Base-by-base conservation (phyloP, 2,113 vertebrate species). In the Acanthisitta chloris region DNA sequence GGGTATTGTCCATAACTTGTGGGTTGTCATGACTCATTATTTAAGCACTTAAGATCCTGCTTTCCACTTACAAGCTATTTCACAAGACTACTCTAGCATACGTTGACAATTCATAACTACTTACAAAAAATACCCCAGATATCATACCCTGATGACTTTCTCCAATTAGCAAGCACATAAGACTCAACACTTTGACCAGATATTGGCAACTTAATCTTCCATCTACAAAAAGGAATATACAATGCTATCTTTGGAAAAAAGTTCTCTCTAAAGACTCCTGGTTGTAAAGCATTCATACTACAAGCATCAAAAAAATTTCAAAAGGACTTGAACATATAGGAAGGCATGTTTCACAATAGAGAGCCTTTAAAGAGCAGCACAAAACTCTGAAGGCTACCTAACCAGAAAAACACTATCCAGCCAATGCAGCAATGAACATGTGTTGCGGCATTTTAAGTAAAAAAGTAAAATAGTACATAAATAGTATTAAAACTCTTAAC, bases 51-150 rank as follows among this genome's bases (percentile, higher is more conserved):
- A 36, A 54, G 14, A 65, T 17, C 9, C 62, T 42, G 40, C 24
- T 79, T 74, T 76, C 17, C 40, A 59, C 14, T 59, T 33, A 65
- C 1, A 12, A 55, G 6, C 21, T 71, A 42, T 33, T 92, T 76
- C 24, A 57, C 14, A 84, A 61, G 19, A 23, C 29, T 49, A 21
- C 6, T 40, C 23, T 25, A 58, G 1, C 0, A 2, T 9, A 55
- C 2, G 2, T 10, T 57, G n/a, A n/a, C 2, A 5, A 82, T 16
- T 45, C 38, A 26, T 16, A 64, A 40, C 29, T 52, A 66, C 18
- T 58, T 40, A 55, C 1, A 79, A 78, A 82, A 74, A 51, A 64
- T 0, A 5, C 7, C 3, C 1, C 4, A 40, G 8, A 61, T 5
- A 26, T 31, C 42, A n/a, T 4, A 78, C 3, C 34, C 13, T n/a